phyloP scores from a whole-genome alignment of 2,113 vertebrate species.

The Pipa parva region DNA sequence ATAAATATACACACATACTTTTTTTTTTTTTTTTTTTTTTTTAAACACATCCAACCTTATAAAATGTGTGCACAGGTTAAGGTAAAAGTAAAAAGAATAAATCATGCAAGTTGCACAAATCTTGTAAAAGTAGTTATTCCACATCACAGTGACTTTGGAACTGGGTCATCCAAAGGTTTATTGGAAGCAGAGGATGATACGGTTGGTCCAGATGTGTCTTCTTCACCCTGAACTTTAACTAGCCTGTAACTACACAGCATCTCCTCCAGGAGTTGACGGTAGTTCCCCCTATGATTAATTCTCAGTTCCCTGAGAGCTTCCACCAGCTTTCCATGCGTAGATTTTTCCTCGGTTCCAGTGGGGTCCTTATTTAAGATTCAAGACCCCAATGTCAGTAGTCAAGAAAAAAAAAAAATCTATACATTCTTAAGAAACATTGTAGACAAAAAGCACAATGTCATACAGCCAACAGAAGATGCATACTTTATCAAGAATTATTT shows the following conservation, averaged over 20 bases:
- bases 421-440: conserved; percentile 47
- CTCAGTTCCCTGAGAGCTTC: conserved; percentile 96
- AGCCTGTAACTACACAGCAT: conserved; percentile 83
- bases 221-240: conserved; percentile 70
- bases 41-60: too few species aligned
- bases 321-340: conserved; percentile 84
- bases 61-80: too few species aligned
- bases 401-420: conserved; percentile 52
- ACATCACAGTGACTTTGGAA: conserved; percentile 53
- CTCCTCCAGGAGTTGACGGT: conserved; percentile 92
- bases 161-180: conserved; percentile 45
- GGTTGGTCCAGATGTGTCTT: conserved; percentile 54
- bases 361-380: conserved; percentile 82
- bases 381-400: conserved; percentile 76
- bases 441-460: conserved; percentile 41
- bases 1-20: too few species aligned
- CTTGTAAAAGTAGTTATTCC: conserved; percentile 53
- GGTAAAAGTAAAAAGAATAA: background rate
- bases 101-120: background rate
- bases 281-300: conserved; percentile 95
- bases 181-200: conserved; percentile 52
- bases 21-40: too few species aligned
- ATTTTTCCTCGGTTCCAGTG: conserved; percentile 67
- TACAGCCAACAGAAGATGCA: too few species aligned
- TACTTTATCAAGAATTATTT: too few species aligned